A percentile compares a stretch with the other conserved stretches of the same genome.
phyloP scores from a whole-genome alignment of 2,113 vertebrate genomes.

The Phyllostomus hastatus region DNA sequence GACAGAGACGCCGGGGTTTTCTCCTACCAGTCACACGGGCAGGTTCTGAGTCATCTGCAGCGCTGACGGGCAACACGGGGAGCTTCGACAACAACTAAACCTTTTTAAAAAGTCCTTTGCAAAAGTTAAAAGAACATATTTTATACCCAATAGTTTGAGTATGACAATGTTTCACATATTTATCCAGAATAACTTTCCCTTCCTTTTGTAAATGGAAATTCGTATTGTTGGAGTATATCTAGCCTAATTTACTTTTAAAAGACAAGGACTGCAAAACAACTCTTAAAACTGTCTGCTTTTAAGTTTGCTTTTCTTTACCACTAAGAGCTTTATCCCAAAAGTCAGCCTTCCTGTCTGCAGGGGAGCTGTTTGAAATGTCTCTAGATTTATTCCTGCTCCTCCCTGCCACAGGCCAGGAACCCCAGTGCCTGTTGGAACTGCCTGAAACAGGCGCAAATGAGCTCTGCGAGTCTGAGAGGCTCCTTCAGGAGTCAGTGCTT shows the following conservation, averaged over 20 bases:
- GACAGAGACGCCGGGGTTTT: not conserved
- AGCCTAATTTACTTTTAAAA: not conserved
- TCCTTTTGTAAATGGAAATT: not conserved
- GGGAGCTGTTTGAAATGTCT: not conserved
- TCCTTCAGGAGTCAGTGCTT: not conserved
- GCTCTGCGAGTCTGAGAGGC: not conserved
- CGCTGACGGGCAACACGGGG: not conserved
- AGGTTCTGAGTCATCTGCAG: not conserved
- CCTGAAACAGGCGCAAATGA: not conserved
- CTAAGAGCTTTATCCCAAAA: not conserved
- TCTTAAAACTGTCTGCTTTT: not conserved
- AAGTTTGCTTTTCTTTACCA: slow-evolving; percentile 7
- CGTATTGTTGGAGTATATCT: not conserved
- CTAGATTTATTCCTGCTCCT: not conserved
- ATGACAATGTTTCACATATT: not conserved
- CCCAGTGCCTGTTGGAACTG: not conserved
- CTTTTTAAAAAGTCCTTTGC: not conserved
- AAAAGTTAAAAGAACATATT: slow-evolving; percentile 3
- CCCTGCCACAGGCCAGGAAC: not conserved
- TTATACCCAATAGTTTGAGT: not conserved
- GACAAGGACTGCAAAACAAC: not conserved
- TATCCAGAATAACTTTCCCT: not conserved
- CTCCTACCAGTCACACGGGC: not conserved
- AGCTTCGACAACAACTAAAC: not conserved
- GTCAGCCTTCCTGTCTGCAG: not conserved